Base-by-base conservation (phyloP, 1,140 invertebrate genomes). In the Aporrectodea caliginosa region DNA sequence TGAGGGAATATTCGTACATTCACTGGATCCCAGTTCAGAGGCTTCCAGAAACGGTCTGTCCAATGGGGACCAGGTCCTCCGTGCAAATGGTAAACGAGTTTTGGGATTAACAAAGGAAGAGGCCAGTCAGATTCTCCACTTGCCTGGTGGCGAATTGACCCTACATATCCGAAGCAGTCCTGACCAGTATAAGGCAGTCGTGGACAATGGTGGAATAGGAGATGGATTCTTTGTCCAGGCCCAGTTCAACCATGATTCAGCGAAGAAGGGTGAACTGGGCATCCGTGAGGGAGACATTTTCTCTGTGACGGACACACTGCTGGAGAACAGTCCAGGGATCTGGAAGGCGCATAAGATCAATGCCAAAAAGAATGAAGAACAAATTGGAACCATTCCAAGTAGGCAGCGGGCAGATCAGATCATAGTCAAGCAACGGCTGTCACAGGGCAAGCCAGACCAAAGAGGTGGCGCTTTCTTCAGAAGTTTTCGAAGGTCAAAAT, bases 401-500 rank as follows among this genome's bases (percentile, higher is more conserved):
- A 72, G 35, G 1, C 77, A 78, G 22, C 58, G 43, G 27, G 76
- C 80, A 12, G 77, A 81, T 27, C 80, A 81, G 68, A 73, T 81
- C 1, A 72, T 72, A 6, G 31, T 80, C 22, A 80, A 76, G 43
- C 75, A 76, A n/a, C 75, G 35, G 32, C 43, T 76, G 43, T 43
- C 33, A 14, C 30, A 16, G 14, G 30, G 35, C 33, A 68, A 35
- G 16, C 6, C 43, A 12, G 43, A 58, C 43, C 43, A 58, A 22
- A 58, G 79, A 22, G 75, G 75, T 29, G 77, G 80, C 31, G 35
- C 34, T 33, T 73, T 81, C 16, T 33, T 69, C 16, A 33, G 77
- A 22, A 81, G 80, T 72, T 81, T 81, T 33, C 27, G 77, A 58
- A 35, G 80, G 33, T 43, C 80, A 30, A 81, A 81, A 34, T 81